Percentiles rank a stretch among this genome's conserved stretches.
These are phyloP conservation scores for Aleiodes sp. DNA, from an alignment of 1,140 invertebrate genomes.

Conservation along the genomic window DNA sequence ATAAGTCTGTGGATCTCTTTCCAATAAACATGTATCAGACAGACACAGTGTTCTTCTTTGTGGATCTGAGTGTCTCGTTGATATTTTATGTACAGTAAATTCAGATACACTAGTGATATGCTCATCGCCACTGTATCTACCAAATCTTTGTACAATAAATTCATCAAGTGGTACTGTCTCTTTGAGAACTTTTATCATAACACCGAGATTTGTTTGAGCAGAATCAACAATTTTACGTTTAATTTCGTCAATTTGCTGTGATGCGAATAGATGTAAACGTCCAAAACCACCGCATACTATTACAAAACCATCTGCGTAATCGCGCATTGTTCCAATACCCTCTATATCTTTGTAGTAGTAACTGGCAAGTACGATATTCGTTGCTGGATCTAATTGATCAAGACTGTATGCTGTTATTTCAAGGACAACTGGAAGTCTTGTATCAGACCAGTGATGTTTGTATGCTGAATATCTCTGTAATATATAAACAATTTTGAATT, in stretches of 20 bases:
- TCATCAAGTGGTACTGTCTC: conserved; percentile 86
- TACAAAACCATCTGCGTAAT: conserved; percentile 85
- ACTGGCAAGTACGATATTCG: conserved; percentile 80
- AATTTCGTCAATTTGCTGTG: conserved; percentile 84
- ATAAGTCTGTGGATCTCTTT: conserved; percentile 96
- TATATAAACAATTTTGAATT: not conserved
- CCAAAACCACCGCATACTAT: conserved; percentile 88
- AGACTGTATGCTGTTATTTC: conserved; percentile 90
- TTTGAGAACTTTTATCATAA: conserved; percentile 80
- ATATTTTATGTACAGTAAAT: conserved; percentile 90
- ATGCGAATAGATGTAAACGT: conserved; percentile 88
- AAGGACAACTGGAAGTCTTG: conserved; percentile 84
- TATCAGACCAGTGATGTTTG: conserved; percentile 96
- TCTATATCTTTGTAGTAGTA: conserved; percentile 96
- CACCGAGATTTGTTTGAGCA: conserved; percentile 81
- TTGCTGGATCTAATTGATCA: conserved; percentile 89
- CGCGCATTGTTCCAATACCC: conserved; percentile 76
- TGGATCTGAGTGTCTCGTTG: conserved; percentile 78
- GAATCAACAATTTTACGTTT: conserved; percentile 85
- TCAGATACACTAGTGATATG: conserved; percentile 91
- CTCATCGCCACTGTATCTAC: conserved; percentile 86
- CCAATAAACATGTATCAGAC: conserved; percentile 93
- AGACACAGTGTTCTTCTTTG: conserved; percentile 91
- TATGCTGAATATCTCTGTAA: conserved; percentile 87
- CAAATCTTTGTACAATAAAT: conserved; percentile 86